phyloP scores from a whole-genome alignment of 1,140 invertebrate genomes.

The Caenorhabditis brenneri region DNA sequence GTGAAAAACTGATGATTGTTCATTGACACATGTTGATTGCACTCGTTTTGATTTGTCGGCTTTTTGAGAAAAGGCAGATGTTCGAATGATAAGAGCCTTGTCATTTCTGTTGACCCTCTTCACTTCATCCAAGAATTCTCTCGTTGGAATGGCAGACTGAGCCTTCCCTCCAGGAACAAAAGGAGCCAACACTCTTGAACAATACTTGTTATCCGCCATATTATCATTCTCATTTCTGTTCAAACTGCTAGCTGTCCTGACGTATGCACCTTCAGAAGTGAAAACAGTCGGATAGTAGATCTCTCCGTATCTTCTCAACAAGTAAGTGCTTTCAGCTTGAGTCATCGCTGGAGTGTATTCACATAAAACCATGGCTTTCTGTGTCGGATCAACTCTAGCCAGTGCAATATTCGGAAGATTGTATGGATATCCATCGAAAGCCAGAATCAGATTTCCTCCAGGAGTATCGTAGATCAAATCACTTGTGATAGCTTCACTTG shows the following conservation, averaged over 20 bases:
- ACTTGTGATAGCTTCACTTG: background rate
- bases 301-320: background rate
- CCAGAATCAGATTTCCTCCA: background rate
- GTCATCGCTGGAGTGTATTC: background rate
- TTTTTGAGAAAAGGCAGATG: background rate
- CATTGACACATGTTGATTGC: background rate
- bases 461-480: background rate
- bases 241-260: background rate
- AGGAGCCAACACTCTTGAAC: background rate
- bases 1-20: background rate
- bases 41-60: background rate
- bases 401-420: background rate
- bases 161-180: background rate
- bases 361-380: background rate
- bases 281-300: background rate
- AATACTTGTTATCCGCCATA: background rate
- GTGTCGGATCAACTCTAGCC: background rate
- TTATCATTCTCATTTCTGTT: background rate
- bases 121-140: background rate
- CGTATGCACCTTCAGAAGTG: background rate
- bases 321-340: background rate
- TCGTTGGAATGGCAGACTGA: background rate
- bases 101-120: background rate
- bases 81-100: background rate
- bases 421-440: background rate